These are phyloP conservation scores for Rynchops niger DNA, from an alignment of 2,113 vertebrate genomes.

Conservation along the genomic window DNA sequence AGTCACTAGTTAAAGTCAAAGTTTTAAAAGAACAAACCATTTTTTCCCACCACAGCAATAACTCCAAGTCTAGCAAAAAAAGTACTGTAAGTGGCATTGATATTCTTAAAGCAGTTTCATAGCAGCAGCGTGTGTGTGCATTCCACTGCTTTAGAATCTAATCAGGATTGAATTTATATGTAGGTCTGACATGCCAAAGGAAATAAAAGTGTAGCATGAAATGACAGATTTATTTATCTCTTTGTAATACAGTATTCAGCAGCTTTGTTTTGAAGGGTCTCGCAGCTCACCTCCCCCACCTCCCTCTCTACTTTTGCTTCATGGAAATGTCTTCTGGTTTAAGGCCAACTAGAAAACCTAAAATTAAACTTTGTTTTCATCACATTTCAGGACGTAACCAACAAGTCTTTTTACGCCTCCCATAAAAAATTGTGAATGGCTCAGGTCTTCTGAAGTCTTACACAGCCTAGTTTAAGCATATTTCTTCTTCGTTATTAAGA, in stretches of 20 bases:
- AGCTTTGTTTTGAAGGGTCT: neutral
- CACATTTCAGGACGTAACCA: neutral
- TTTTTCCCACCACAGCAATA: neutral
- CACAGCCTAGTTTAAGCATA: neutral
- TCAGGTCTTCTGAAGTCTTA: neutral
- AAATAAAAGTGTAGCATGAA: neutral
- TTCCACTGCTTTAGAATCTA: neutral
- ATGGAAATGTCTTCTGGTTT: neutral
- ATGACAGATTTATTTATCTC: neutral
- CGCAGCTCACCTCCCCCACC: fast-evolving
- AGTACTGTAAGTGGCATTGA: neutral
- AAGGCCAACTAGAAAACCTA: neutral
- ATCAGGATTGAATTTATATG: neutral
- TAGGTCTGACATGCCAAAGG: neutral
- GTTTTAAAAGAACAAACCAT: neutral
- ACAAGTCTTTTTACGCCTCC: neutral
- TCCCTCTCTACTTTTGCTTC: neutral
- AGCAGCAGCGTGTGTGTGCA: neutral
- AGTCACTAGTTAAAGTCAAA: neutral
- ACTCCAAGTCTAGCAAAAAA: neutral
- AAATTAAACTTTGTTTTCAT: neutral
- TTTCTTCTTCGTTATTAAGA: neutral
- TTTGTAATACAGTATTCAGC: neutral
- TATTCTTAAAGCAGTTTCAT: neutral
- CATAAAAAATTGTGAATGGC: neutral